Conservation (phyloP, 1,140 invertebrate species). For the Reticulitermes speratus region DNA sequence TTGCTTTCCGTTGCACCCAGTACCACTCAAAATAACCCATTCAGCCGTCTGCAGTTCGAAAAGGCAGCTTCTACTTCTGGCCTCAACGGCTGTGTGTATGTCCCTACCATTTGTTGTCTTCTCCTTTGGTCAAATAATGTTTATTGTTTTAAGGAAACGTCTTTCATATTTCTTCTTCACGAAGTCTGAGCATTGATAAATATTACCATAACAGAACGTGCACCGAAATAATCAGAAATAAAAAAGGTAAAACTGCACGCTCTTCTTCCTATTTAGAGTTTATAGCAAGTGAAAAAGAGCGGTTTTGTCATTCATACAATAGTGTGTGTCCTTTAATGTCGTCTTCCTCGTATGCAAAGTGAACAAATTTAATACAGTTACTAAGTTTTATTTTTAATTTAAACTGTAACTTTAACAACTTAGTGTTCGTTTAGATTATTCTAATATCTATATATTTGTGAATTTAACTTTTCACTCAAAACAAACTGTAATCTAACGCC, state of each 20-base stretch:
- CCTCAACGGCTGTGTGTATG: neutral
- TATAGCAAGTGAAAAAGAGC: neutral
- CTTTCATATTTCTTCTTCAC: neutral
- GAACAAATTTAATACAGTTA: too few species aligned
- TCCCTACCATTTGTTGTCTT: neutral
- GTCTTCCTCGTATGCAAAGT: too few species aligned
- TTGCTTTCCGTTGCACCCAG: neutral
- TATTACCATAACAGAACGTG: neutral
- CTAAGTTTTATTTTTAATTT: too few species aligned
- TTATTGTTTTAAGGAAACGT: neutral
- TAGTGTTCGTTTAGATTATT: too few species aligned
- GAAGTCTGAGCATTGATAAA: neutral
- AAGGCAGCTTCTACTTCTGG: neutral
- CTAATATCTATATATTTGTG: too few species aligned
- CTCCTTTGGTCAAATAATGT: neutral
- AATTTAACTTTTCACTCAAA: too few species aligned
- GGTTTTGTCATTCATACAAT: too few species aligned
- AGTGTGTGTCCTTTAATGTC: too few species aligned
- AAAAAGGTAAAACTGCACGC: neutral
- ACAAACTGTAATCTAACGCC: too few species aligned
- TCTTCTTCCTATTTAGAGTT: neutral
- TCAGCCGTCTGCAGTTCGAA: neutral
- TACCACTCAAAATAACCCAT: neutral
- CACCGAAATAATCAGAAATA: neutral
- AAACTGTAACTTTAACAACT: too few species aligned